phyloP scores from a whole-genome alignment of 1,140 invertebrate species.

The Megalonaias nervosa region DNA sequence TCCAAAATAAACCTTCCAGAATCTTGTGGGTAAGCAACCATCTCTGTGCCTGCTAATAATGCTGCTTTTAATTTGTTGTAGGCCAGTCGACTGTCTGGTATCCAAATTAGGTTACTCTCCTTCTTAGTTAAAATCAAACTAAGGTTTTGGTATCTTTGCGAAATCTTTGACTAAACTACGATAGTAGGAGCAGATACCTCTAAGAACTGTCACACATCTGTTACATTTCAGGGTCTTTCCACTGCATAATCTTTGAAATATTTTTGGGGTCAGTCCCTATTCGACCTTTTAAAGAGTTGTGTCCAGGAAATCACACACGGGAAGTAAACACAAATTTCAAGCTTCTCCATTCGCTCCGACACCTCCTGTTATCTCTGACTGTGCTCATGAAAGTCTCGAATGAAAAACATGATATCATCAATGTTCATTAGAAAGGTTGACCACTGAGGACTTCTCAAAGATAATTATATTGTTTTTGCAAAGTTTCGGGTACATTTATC shows the following conservation, averaged over 20 bases:
- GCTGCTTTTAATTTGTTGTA: too few relatives aligned
- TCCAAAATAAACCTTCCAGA: conserved; percentile 34
- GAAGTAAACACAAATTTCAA: too few relatives aligned
- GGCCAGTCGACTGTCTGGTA: too few relatives aligned
- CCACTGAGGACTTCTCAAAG: conserved; percentile 32
- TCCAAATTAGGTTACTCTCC: too few relatives aligned
- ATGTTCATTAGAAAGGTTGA: conserved; percentile 28
- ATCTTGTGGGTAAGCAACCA: too few relatives aligned
- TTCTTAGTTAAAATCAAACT: too few relatives aligned
- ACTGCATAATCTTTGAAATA: conserved; percentile 11
- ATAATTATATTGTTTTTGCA: conserved; percentile 33
- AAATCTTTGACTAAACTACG: not conserved
- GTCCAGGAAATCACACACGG: too few relatives aligned
- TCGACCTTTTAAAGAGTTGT: not conserved
- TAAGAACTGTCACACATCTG: conserved; percentile 15
- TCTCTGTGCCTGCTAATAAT: too few relatives aligned
- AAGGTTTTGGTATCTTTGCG: conserved; percentile 1
- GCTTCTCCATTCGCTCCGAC: too few relatives aligned
- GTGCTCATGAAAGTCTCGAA: not conserved
- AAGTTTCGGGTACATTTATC: conserved; percentile 24
- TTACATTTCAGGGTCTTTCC: not conserved
- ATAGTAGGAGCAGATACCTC: conserved; percentile 30
- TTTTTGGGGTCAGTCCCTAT: not conserved
- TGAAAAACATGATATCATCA: conserved; percentile 31
- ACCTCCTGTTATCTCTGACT: not conserved